phyloP scores from a whole-genome alignment of 2,888 invertebrate species.

The Leptinotarsa rubiginosa region DNA sequence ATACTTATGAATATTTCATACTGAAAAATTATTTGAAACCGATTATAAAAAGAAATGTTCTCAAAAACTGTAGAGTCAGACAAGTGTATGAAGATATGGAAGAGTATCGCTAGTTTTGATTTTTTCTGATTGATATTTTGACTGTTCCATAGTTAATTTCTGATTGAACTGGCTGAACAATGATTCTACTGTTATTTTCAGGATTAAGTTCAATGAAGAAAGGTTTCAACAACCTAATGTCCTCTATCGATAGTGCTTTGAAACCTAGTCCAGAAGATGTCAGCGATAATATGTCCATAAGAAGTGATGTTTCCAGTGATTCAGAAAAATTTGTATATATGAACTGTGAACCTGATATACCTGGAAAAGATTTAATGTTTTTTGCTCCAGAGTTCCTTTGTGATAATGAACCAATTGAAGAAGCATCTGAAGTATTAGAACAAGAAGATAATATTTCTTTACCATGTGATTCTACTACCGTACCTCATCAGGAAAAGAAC shows the following conservation, averaged over 20 bases:
- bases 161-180: background rate
- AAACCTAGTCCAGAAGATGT: slow-evolving; percentile 80
- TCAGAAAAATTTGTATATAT: slow-evolving; percentile 87
- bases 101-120: background rate
- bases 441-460: slow-evolving; percentile 66
- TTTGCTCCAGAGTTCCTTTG: slow-evolving; percentile 62
- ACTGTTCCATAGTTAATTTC: background rate
- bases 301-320: slow-evolving; percentile 88
- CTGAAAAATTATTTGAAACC: no score
- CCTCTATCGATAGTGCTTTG: slow-evolving; percentile 84
- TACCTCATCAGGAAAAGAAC: background rate
- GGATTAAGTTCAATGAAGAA: slow-evolving; percentile 85
- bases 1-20: no score
- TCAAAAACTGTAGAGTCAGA: no score
- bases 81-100: no score
- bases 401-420: slow-evolving; percentile 72
- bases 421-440: slow-evolving; percentile 87
- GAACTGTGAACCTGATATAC: slow-evolving; percentile 74
- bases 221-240: slow-evolving; percentile 84
- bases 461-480: slow-evolving; percentile 1
- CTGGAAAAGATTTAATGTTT: slow-evolving; percentile 79
- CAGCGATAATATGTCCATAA: slow-evolving; percentile 80
- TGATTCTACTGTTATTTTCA: slow-evolving; percentile 50
- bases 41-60: no score
- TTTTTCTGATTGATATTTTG: background rate